These are phyloP conservation scores for Eulemur macaco DNA, from an alignment of 2,113 vertebrate genomes.

Conservation along the genomic window DNA sequence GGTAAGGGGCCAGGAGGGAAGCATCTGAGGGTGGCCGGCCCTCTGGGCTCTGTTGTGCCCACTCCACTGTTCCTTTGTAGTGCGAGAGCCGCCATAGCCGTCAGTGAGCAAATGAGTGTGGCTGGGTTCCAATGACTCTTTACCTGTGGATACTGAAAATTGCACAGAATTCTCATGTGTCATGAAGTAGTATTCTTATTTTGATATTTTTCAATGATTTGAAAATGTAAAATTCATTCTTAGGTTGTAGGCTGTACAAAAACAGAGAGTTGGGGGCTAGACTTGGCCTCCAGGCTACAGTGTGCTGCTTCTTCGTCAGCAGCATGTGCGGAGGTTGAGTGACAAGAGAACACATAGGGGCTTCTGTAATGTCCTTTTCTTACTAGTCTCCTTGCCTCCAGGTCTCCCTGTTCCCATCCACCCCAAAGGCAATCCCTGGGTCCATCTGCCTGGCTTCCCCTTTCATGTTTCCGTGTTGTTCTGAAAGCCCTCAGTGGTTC, in stretches of 20 bases:
- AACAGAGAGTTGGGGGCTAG: not conserved
- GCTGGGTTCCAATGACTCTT: not conserved
- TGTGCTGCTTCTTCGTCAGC: not conserved
- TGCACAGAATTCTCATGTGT: not conserved
- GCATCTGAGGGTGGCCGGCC: not conserved
- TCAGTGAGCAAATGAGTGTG: not conserved
- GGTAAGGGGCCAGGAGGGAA: not conserved
- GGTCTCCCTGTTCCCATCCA: no score
- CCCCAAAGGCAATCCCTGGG: rapidly evolving
- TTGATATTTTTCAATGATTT: not conserved
- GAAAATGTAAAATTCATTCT: not conserved
- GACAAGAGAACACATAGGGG: not conserved
- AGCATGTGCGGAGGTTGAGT: not conserved
- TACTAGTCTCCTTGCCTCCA: not conserved
- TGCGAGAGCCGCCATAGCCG: not conserved
- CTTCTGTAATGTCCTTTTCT: not conserved
- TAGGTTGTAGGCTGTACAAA: not conserved
- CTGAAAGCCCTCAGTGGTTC: not conserved
- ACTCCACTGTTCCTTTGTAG: not conserved
- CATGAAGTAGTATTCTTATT: not conserved
- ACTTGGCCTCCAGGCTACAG: not conserved
- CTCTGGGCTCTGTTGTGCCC: not conserved
- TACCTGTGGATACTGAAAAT: not conserved
- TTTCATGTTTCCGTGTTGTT: not conserved
- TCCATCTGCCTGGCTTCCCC: rapidly evolving